These are phyloP conservation scores for Philonicus albiceps DNA, from an alignment of 2,888 invertebrate species.

Conservation along the genomic window DNA sequence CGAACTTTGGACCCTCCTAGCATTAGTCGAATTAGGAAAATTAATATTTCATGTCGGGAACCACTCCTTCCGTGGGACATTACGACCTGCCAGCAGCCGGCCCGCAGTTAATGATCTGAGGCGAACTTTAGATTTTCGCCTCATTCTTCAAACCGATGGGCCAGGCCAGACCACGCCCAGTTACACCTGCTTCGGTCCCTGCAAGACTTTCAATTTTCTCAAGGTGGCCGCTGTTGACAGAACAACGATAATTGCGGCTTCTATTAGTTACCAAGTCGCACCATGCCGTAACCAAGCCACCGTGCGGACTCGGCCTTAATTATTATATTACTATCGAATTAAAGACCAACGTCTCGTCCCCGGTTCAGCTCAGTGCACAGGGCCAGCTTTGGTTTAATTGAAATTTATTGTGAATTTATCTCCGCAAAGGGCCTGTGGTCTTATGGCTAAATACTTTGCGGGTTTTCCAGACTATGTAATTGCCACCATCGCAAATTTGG, in stretches of 20 bases:
- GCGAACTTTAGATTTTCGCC: slow-evolving; percentile 19
- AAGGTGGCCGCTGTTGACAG: not conserved
- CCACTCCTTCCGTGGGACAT: slow-evolving; percentile 41
- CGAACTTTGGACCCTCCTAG: not conserved
- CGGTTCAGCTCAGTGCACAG: not conserved
- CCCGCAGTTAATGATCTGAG: slow-evolving; percentile 25
- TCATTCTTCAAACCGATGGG: slow-evolving; percentile 8
- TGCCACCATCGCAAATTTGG: not conserved
- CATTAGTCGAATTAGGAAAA: slow-evolving; percentile 44
- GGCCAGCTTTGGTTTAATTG: slow-evolving; percentile 42
- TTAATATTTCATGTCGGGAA: slow-evolving; percentile 47
- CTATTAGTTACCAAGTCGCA: not conserved
- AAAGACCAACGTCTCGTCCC: not conserved
- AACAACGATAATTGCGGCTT: not conserved
- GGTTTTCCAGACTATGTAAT: not conserved
- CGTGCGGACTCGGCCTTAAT: not conserved
- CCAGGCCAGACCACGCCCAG: not conserved
- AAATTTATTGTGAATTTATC: slow-evolving; percentile 45
- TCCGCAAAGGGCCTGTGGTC: not conserved
- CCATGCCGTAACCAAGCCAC: not conserved
- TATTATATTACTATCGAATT: not conserved
- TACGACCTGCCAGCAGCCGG: slow-evolving; percentile 18
- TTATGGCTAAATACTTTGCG: not conserved
- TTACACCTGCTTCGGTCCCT: not conserved
- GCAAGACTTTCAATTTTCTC: not conserved